These are phyloP conservation scores for Gonocerus acuteangulatus DNA, from an alignment of 2,888 invertebrate genomes.

Conservation along the genomic window DNA sequence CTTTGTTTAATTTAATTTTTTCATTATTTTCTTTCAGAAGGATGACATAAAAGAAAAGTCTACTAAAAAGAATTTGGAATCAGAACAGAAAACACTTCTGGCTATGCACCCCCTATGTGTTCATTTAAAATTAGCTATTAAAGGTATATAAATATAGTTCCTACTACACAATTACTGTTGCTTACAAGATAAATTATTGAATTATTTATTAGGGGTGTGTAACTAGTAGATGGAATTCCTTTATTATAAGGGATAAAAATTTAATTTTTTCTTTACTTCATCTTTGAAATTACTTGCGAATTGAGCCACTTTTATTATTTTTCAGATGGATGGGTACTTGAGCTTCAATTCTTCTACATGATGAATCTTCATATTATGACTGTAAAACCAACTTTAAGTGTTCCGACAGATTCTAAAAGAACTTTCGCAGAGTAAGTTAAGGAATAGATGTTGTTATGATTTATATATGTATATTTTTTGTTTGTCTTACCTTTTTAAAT, in stretches of 20 bases:
- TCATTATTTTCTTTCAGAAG: too few species aligned
- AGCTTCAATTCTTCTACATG: conserved; percentile 61
- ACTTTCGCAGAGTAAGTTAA: conserved; percentile 14
- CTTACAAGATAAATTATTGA: too few species aligned
- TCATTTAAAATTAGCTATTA: conserved; percentile 46
- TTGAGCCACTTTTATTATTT: conserved; percentile 17
- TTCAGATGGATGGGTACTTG: conserved; percentile 57
- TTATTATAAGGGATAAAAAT: too few species aligned
- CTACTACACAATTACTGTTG: conserved; percentile 1
- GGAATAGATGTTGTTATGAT: neutral
- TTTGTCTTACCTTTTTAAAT: too few species aligned
- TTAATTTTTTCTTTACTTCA: too few species aligned
- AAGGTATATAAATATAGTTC: too few species aligned
- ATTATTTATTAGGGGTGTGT: too few species aligned
- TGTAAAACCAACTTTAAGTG: conserved; percentile 45
- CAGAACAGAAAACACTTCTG: conserved; percentile 46
- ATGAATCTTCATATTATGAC: conserved; percentile 65
- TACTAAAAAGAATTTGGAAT: conserved; percentile 17
- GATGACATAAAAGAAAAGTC: too few species aligned
- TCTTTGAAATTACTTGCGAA: too few species aligned
- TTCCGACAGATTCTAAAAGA: conserved; percentile 12
- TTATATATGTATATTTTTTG: neutral
- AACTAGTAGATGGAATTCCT: too few species aligned
- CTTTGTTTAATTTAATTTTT: too few species aligned
- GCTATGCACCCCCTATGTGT: conserved; percentile 67